A percentile compares a stretch with the other conserved stretches of the same genome.
Evolutionary conservation across 37 sponge, comb jelly and placozoan genomes (phyloP).

Genomic region (Chondrilla cf. caribensis): DNA sequence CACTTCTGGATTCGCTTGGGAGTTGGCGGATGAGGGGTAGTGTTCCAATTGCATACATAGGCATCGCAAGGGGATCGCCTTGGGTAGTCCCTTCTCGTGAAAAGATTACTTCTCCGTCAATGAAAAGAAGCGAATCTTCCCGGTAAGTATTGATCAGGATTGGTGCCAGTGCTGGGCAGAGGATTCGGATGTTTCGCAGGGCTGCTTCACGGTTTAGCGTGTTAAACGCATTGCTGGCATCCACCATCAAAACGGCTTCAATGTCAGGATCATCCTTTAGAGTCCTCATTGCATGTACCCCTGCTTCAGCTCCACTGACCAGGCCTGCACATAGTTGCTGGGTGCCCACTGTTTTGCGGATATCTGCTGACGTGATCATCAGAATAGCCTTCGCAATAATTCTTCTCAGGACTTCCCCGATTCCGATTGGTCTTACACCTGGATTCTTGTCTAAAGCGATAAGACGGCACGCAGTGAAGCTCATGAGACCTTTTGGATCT

Average conservation of each 20-base stretch:
- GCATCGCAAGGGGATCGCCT: background rate
- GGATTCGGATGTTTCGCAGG: background rate
- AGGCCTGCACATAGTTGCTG: background rate
- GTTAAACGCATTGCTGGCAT: background rate
- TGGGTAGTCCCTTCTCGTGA: background rate
- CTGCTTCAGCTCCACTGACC: background rate
- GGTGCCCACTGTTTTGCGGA: background rate
- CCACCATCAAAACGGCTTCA: background rate
- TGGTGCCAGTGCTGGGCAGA: background rate
- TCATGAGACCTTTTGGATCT: conserved; percentile 11
- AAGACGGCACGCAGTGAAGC: background rate
- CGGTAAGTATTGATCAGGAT: background rate
- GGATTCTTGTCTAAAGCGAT: background rate
- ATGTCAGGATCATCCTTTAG: background rate
- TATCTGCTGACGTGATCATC: background rate
- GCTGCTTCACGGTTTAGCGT: background rate
- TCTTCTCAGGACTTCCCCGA: background rate
- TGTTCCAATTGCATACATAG: background rate
- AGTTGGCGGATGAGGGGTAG: background rate
- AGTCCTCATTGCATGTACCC: background rate
- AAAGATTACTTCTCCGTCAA: background rate
- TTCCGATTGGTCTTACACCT: background rate
- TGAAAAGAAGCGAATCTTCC: background rate
- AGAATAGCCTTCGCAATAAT: background rate
- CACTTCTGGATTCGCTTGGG: background rate